A percentile compares a stretch with the other conserved stretches of the same genome.
These are phyloP conservation scores for Trissoscelio sp. DNA, from an alignment of 2,888 invertebrate genomes.

Conservation along the genomic window DNA sequence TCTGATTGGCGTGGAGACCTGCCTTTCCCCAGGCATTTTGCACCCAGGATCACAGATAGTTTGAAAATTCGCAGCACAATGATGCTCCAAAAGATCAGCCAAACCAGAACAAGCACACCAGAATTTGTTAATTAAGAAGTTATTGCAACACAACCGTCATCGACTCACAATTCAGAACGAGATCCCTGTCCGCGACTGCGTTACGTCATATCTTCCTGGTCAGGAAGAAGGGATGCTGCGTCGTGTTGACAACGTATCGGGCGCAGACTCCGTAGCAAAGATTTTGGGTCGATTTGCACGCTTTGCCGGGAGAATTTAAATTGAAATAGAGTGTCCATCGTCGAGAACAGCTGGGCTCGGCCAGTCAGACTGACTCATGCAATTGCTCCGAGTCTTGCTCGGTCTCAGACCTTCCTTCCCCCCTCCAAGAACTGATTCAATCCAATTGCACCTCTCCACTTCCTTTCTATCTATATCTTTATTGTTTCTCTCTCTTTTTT, in stretches of 20 bases:
- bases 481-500: no score
- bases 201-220: slow-evolving; percentile 34
- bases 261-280: slow-evolving; percentile 81
- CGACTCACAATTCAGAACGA: background rate
- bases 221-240: slow-evolving; percentile 56
- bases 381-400: slow-evolving; percentile 15
- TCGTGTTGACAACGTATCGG: slow-evolving; percentile 34
- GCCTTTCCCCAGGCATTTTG: slow-evolving; percentile 62
- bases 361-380: slow-evolving; percentile 76
- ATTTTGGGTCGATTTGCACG: slow-evolving; percentile 71
- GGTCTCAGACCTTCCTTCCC: background rate
- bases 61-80: no score
- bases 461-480: no score
- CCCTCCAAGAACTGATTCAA: background rate
- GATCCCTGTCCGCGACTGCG: slow-evolving; percentile 1
- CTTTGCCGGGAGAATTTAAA: slow-evolving; percentile 29
- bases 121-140: background rate
- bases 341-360: slow-evolving; percentile 75
- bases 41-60: slow-evolving; percentile 1
- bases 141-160: background rate
- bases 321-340: background rate
- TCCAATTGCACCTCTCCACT: no score
- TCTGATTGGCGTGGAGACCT: slow-evolving; percentile 34
- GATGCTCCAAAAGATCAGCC: background rate
- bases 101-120: background rate